A percentile compares a stretch with the other conserved stretches of the same genome.
Conservation (phyloP, 2,888 invertebrate genomes). For the Mycalesis mineus region DNA sequence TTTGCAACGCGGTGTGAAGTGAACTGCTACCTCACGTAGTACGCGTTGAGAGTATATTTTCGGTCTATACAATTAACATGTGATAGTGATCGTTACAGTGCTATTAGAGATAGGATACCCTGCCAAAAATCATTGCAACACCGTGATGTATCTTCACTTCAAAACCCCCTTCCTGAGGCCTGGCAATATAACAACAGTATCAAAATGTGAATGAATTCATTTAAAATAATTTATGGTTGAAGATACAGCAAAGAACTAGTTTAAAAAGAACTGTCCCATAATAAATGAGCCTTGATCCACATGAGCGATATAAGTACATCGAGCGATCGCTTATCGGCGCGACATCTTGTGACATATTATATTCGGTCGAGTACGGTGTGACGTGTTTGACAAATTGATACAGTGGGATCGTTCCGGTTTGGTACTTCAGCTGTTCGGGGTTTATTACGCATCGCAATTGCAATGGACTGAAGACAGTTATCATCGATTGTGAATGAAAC, state of each 20-base stretch:
- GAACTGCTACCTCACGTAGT: too few species aligned
- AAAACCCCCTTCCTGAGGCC: too few species aligned
- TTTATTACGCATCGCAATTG: background rate
- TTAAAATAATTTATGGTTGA: background rate
- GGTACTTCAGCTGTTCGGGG: background rate
- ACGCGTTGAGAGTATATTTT: too few species aligned
- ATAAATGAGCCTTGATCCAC: slow-evolving; percentile 1
- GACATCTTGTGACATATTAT: slow-evolving; percentile 8
- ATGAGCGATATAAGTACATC: slow-evolving; percentile 1
- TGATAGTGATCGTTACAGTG: too few species aligned
- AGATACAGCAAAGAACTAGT: background rate
- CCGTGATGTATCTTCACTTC: too few species aligned
- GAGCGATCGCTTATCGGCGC: slow-evolving; percentile 2
- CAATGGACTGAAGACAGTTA: background rate
- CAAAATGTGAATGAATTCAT: too few species aligned
- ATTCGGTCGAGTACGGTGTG: slow-evolving; percentile 4
- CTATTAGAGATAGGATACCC: too few species aligned
- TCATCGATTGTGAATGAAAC: too few species aligned
- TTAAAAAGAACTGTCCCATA: background rate
- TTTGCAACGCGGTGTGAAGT: too few species aligned
- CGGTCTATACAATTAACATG: too few species aligned
- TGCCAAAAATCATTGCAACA: too few species aligned
- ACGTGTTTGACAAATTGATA: slow-evolving; percentile 5
- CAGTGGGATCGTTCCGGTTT: background rate
- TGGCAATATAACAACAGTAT: too few species aligned